A percentile compares a stretch with the other conserved stretches of the same genome.
These are phyloP conservation scores for Pseudomyrmex dendroicus DNA, from an alignment of 1,140 invertebrate species.

Conservation along the genomic window DNA sequence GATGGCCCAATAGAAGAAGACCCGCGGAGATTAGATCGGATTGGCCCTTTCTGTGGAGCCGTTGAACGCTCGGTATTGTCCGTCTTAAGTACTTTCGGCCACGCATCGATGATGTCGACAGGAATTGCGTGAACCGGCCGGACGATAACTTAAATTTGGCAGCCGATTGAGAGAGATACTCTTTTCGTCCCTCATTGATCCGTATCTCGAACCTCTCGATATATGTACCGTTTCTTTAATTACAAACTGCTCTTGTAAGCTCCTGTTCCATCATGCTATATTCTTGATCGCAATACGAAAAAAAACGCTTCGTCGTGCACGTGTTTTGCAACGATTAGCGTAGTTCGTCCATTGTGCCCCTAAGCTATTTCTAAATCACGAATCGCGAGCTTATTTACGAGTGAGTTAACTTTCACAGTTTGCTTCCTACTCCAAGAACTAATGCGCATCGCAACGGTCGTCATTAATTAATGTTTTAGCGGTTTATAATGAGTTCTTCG, in stretches of 20 bases:
- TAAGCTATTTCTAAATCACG: constrained; percentile 48
- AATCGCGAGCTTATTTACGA: neutral
- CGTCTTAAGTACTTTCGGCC: constrained; percentile 41
- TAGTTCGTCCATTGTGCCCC: constrained; percentile 24
- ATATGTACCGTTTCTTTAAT: constrained; percentile 76
- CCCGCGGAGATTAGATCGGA: constrained; percentile 54
- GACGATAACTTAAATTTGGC: constrained; percentile 30
- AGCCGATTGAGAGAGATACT: neutral
- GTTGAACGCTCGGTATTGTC: constrained; percentile 56
- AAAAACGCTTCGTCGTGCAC: neutral
- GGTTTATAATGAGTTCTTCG: constrained; percentile 3
- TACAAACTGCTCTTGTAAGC: constrained; percentile 66
- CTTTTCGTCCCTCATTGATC: neutral
- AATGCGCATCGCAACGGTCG: constrained; percentile 25
- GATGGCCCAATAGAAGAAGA: constrained; percentile 39
- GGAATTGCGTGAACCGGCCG: constrained; percentile 31
- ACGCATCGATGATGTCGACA: constrained; percentile 45
- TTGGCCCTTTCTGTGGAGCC: constrained; percentile 43
- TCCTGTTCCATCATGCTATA: constrained; percentile 5
- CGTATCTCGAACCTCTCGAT: constrained; percentile 66
- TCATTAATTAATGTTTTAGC: constrained; percentile 36
- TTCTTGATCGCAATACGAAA: neutral
- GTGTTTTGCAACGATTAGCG: constrained; percentile 9
- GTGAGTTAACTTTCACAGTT: constrained; percentile 16
- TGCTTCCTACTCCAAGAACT: constrained; percentile 31